Conservation (phyloP, 2,113 vertebrate genomes). For the Mola mola region DNA sequence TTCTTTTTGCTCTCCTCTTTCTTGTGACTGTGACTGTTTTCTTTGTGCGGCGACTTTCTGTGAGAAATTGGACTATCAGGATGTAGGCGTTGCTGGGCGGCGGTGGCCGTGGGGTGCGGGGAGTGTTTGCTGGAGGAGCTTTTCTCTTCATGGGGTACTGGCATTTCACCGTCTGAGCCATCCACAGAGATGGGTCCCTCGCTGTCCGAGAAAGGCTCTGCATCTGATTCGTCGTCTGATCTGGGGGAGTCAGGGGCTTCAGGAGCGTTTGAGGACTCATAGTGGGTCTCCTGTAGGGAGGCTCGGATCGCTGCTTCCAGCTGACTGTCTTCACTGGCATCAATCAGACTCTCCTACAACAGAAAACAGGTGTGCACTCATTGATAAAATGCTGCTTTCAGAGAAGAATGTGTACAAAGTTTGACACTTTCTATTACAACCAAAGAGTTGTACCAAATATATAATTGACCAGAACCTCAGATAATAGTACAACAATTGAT, state of each 20-base stretch:
- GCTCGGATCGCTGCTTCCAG: constrained; percentile 97
- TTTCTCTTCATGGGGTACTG: constrained; percentile 71
- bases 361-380: constrained; percentile 42
- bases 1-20: constrained; percentile 94
- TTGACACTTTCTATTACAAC: too few relatives aligned
- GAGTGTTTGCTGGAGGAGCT: constrained; percentile 64
- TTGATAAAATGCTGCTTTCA: too few relatives aligned
- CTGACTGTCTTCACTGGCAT: constrained; percentile 99
- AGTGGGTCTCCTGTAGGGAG: constrained; percentile 97
- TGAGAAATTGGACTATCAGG: constrained; percentile 79
- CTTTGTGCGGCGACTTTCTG: constrained; percentile 93
- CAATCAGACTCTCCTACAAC: constrained; percentile 95
- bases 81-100: constrained; percentile 62
- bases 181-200: constrained; percentile 97
- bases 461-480: too few relatives aligned
- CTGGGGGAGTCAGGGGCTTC: constrained; percentile 87
- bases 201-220: constrained; percentile 96
- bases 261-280: constrained; percentile 90
- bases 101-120: constrained; percentile 17
- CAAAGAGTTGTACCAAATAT: too few relatives aligned
- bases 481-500: constrained; percentile 34
- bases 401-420: too few relatives aligned
- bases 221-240: constrained; percentile 95
- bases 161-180: constrained; percentile 89
- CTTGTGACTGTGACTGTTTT: constrained; percentile 89